Evolutionary conservation across 2,113 vertebrate genomes (phyloP).

Genomic region (Halichoerus grypus): DNA sequence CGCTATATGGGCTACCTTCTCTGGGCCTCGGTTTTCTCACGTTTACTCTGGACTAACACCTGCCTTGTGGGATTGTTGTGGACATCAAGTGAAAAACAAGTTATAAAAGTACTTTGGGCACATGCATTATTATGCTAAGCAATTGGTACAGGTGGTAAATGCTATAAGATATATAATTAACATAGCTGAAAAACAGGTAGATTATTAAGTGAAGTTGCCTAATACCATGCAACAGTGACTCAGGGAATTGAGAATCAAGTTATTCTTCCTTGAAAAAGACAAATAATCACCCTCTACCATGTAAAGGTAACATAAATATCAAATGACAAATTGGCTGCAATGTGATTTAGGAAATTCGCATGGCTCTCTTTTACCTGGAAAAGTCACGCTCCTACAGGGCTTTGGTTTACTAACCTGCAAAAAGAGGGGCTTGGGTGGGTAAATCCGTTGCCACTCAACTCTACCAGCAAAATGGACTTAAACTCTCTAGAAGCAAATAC

Average conservation of each 20-base stretch:
- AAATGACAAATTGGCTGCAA: not conserved
- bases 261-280: conserved; percentile 11
- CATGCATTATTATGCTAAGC: conserved; percentile 64
- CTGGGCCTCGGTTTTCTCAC: not conserved
- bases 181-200: conserved; percentile 58
- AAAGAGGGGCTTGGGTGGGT: not conserved
- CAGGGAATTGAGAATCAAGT: not conserved
- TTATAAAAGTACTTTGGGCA: conserved; percentile 46
- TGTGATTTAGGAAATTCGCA: not conserved
- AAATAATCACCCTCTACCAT: not conserved
- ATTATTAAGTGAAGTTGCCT: conserved; percentile 53
- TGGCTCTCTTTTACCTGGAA: not conserved
- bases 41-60: conserved; percentile 50
- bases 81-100: conserved; percentile 63
- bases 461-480: not conserved
- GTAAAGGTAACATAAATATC: conserved; percentile 32
- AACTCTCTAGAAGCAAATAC: not conserved
- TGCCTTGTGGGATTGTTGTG: conserved; percentile 28
- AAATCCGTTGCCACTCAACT: not conserved
- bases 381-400: not conserved
- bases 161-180: conserved; percentile 69
- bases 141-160: conserved; percentile 65
- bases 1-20: not conserved
- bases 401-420: not conserved
- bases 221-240: conserved; percentile 6